Conservation (phyloP, 2,888 invertebrate genomes). For the Drosophila mayaguana region DNA sequence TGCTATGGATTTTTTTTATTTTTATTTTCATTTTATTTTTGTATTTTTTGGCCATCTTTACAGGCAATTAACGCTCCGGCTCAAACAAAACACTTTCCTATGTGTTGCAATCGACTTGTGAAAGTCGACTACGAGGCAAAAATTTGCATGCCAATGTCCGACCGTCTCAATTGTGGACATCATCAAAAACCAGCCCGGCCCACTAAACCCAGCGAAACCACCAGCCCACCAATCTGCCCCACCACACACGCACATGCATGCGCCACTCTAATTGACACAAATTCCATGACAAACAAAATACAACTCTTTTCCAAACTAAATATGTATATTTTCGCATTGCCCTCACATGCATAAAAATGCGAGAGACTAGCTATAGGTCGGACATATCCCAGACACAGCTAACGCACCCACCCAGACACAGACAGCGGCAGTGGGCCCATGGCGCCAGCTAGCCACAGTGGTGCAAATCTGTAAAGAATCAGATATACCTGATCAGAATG, state of each 20-base stretch:
- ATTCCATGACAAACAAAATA: slow-evolving; percentile 69
- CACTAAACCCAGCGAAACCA: slow-evolving; percentile 24
- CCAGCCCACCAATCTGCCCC: slow-evolving; percentile 17
- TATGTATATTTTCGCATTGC: slow-evolving; percentile 23
- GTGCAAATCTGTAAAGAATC: not conserved
- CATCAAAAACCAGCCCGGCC: slow-evolving; percentile 26
- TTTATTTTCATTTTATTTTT: slow-evolving; percentile 5
- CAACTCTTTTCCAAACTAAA: slow-evolving; percentile 23
- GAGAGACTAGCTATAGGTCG: slow-evolving; percentile 45
- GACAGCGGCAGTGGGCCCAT: slow-evolving; percentile 20
- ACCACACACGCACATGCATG: slow-evolving; percentile 44
- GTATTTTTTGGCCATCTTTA: slow-evolving; percentile 65
- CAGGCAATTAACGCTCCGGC: slow-evolving; percentile 74
- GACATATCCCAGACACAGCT: slow-evolving; percentile 60
- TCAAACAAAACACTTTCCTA: slow-evolving; percentile 72
- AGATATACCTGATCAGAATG: not conserved
- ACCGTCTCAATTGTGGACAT: slow-evolving; percentile 18
- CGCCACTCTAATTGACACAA: slow-evolving; percentile 74
- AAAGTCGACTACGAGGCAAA: slow-evolving; percentile 57
- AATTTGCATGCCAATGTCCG: slow-evolving; percentile 67
- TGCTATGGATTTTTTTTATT: slow-evolving; percentile 44
- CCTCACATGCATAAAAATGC: slow-evolving; percentile 67
- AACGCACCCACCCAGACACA: slow-evolving; percentile 66
- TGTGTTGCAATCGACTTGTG: slow-evolving; percentile 73
- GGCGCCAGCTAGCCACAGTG: slow-evolving; percentile 37